Percentiles rank a stretch among this genome's conserved stretches.
phyloP scores from a whole-genome alignment of 2,888 invertebrate species.

The Drosophila sordidapex region DNA sequence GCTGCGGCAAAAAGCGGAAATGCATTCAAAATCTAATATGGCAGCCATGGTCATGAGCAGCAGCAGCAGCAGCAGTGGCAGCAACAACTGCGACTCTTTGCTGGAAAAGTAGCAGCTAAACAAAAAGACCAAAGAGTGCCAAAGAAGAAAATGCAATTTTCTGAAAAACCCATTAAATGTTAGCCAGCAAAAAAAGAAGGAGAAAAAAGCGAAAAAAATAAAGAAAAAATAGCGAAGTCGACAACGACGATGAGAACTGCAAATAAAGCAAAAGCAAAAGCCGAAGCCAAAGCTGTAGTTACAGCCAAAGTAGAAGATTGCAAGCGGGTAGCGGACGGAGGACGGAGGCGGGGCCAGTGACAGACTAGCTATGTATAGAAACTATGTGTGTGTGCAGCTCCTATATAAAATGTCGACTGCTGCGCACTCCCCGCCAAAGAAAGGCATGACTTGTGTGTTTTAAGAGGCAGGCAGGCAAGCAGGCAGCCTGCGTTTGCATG shows the following conservation, averaged over 20 bases:
- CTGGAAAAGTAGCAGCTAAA: slow-evolving; percentile 75
- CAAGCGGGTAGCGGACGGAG: neutral
- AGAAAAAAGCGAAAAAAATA: slow-evolving; percentile 8
- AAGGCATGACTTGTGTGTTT: slow-evolving; percentile 63
- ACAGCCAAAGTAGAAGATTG: slow-evolving; percentile 35
- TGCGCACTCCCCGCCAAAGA: neutral
- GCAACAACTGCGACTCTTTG: slow-evolving; percentile 42
- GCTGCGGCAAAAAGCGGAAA: slow-evolving; percentile 81
- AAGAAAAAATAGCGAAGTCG: slow-evolving; percentile 6
- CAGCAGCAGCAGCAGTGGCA: slow-evolving; percentile 34
- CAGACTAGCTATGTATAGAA: slow-evolving; percentile 54
- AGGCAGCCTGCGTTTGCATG: slow-evolving; percentile 42
- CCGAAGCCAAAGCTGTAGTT: slow-evolving; percentile 37
- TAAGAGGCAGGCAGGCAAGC: slow-evolving; percentile 1
- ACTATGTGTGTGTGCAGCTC: slow-evolving; percentile 11
- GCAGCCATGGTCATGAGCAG: slow-evolving; percentile 81
- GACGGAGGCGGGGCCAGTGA: slow-evolving; percentile 52
- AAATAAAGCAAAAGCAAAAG: slow-evolving; percentile 70
- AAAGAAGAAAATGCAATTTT: slow-evolving; percentile 83
- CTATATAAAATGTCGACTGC: slow-evolving; percentile 29
- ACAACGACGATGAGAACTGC: slow-evolving; percentile 53
- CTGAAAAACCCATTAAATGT: slow-evolving; percentile 83
- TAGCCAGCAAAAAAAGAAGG: slow-evolving; percentile 65
- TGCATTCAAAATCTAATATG: slow-evolving; percentile 82
- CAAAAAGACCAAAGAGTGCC: slow-evolving; percentile 79